A percentile compares a stretch with the other conserved stretches of the same genome.
Evolutionary conservation across 2,888 invertebrate species (phyloP).

Genomic region (Pasiphila rectangulata): DNA sequence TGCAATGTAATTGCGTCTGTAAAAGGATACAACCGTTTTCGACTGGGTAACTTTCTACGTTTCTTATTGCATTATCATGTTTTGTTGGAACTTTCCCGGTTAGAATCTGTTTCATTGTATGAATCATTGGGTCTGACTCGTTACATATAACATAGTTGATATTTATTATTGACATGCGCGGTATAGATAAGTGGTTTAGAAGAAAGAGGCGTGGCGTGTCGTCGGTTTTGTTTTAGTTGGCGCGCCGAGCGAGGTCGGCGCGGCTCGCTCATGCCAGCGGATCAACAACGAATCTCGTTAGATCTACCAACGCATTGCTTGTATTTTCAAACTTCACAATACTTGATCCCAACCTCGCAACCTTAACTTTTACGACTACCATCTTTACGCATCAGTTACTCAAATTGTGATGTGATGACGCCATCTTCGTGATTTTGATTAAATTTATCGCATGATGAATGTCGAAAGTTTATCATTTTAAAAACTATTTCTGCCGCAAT

Average conservation of each 20-base stretch:
- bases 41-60: conserved; percentile 20
- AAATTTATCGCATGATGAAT: conserved; percentile 7
- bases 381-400: too few species aligned
- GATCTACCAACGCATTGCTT: conserved; percentile 10
- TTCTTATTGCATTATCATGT: conserved; percentile 8
- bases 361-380: not conserved
- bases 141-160: not conserved
- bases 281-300: conserved; percentile 33
- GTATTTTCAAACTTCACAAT: not conserved
- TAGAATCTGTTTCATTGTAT: not conserved
- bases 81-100: conserved; percentile 6
- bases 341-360: not conserved
- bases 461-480: conserved; percentile 15
- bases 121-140: not conserved
- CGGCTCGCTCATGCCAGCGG: conserved; percentile 35
- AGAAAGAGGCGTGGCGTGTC: conserved; percentile 40
- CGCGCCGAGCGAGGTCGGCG: conserved; percentile 41
- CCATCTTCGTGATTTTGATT: conserved; percentile 7
- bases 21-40: conserved; percentile 8
- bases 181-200: conserved; percentile 21
- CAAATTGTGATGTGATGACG: too few species aligned
- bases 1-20: conserved; percentile 15
- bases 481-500: conserved; percentile 12
- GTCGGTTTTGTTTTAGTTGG: conserved; percentile 49
- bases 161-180: conserved; percentile 8